Percentiles rank a stretch among this genome's conserved stretches.
Conservation (phyloP, 2,797 vertebrate species). For the Esox lucius region DNA sequence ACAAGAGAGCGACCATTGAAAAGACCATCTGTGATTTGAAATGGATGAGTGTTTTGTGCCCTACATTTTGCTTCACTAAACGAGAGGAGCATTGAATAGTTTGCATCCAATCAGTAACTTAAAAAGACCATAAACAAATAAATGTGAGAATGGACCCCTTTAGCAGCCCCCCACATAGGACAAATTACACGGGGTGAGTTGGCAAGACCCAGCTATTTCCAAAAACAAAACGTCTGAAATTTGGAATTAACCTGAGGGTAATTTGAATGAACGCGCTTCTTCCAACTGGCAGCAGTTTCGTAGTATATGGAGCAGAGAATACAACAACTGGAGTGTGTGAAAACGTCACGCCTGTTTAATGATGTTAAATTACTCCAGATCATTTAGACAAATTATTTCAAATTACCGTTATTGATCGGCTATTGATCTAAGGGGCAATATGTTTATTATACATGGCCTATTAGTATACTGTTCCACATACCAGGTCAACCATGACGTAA, state of each 20-base stretch:
- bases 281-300: constrained; percentile 54
- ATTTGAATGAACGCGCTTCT: constrained; percentile 49
- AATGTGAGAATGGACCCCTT: constrained; percentile 29
- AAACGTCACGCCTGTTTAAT: constrained; percentile 50
- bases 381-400: not conserved
- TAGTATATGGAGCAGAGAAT: constrained; percentile 46
- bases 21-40: constrained; percentile 83
- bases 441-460: not conserved
- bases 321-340: constrained; percentile 52
- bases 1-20: constrained; percentile 75
- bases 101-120: constrained; percentile 66
- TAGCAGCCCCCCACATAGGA: constrained; percentile 57
- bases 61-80: constrained; percentile 56
- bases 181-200: constrained; percentile 74
- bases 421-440: too few relatives aligned
- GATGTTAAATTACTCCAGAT: constrained; percentile 44
- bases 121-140: constrained; percentile 73
- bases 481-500: constrained; percentile 4
- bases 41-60: constrained; percentile 74
- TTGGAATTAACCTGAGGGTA: constrained; percentile 60
- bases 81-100: constrained; percentile 58
- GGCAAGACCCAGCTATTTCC: constrained; percentile 75
- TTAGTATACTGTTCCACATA: not conserved
- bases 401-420: not conserved
- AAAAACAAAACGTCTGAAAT: constrained; percentile 73